phyloP scores from a whole-genome alignment of 2,888 invertebrate genomes.

The Sesia bembeciformis region DNA sequence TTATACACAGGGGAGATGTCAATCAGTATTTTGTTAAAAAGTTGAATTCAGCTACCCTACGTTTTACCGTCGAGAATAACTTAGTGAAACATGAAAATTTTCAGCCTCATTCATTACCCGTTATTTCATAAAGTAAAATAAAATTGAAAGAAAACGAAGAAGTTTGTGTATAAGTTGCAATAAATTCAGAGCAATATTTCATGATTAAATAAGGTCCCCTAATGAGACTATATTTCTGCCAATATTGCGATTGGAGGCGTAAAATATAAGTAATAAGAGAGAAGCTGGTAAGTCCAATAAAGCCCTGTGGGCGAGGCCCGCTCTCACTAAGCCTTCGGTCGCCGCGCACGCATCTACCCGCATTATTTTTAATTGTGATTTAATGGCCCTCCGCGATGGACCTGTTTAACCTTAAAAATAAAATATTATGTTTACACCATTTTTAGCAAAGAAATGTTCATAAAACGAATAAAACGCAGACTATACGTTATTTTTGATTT shows the following conservation, averaged over 20 bases:
- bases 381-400: constrained; percentile 58
- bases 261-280: constrained; percentile 55
- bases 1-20: constrained; percentile 32
- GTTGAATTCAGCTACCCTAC: not conserved
- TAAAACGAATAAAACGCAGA: no score
- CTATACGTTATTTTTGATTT: no score
- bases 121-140: not conserved
- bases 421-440: constrained; percentile 23
- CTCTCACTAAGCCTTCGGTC: constrained; percentile 43
- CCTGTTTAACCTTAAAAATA: constrained; percentile 55
- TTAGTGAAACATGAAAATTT: no score
- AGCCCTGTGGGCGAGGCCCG: constrained; percentile 41
- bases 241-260: constrained; percentile 30
- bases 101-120: no score
- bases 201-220: constrained; percentile 1
- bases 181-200: not conserved
- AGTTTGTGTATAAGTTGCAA: not conserved
- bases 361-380: constrained; percentile 72
- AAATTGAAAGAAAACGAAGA: not conserved
- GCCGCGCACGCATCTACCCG: constrained; percentile 63
- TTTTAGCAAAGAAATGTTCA: no score
- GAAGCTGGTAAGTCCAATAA: constrained; percentile 56
- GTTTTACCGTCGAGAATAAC: not conserved
- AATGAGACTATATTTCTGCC: constrained; percentile 21
- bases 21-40: constrained; percentile 31